Base-by-base conservation (phyloP, 1,140 invertebrate species). In the Gonatopus flavifemur region DNA sequence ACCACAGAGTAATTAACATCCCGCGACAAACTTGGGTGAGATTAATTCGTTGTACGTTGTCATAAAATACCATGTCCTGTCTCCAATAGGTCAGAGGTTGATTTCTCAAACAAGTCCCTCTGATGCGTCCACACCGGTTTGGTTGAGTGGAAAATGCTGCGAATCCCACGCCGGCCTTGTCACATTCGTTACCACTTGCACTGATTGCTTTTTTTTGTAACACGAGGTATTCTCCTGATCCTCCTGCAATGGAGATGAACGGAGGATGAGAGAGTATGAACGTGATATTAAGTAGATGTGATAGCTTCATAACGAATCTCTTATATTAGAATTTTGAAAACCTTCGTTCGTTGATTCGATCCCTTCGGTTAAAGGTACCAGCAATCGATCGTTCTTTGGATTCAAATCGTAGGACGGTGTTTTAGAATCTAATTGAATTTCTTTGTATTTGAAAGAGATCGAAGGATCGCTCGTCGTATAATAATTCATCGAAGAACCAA, bases 91-190 rank as follows among this genome's bases (percentile, higher is more conserved):
- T 59, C 19, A 71, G 57, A 0, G 80, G 80, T 54, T 81, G 80
- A 57, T 80, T 79, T 33, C 70, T 61, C 37, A 82, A 65, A 66
- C 80, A 82, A 22, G 72, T 70, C 19, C 73, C 73, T 33, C 57
- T 62, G 3, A 69, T 63, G 13, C 60, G 56, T 37, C 53, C 55
- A 42, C 80, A 82, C 40, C 78, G 58, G 38, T 79, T 66, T 3
- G 66, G 65, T 57, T 81, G 80, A 25, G 55, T 72, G n/a, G 57
- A 69, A 52, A 82, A 82, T 2, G 76, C 79, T 21, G 70, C 66
- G 57, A 75, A 81, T 22, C 75, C 76, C n/a, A 80, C 75, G 13
- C 80, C 80, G 15, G 69, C 69, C 38, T 71, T 77, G 59, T 82
- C 71, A 38, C 80, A 82, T 19, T 72, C 64, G 37, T 70, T 68